Base-by-base conservation (phyloP, 2,888 invertebrate species). In the Heliothis peltigera region DNA sequence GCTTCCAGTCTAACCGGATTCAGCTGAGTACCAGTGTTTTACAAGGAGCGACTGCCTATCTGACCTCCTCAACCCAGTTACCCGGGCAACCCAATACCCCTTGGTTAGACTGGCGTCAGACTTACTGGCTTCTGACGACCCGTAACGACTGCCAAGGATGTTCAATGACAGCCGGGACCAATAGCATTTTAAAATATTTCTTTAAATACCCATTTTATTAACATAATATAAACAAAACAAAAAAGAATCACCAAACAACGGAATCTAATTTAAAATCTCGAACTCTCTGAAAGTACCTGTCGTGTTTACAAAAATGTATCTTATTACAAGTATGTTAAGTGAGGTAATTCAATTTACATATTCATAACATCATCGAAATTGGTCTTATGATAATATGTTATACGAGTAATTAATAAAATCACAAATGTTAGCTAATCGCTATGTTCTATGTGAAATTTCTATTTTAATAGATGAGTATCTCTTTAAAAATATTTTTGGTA, bases 331-430 rank as follows among this genome's bases (percentile, higher is more conserved):
- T 39, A 56, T 43, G 46, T 49, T 59, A 39, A 39, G 21, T 42
- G 32, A 7, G 28, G 49, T 28, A 7, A 46, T 48, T 54, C 8
- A 15, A 75, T 78, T 78, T 49, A 47, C 78, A 78, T 77, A 77
- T 53, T 47, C 25, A 35, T 60, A 0, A 28, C 51, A 67, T 71
- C 39, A 39, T 52, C 21, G 60, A 12, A 39, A 61, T 52, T 28
- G 35, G n/a, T 21, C 1, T 2, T 2, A 4, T 44, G 60, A 77
- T 77, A 46, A 47, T 15, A 75, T 75, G 67, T 25, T 22, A 55
- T 49, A 25, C 6, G 6, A 25, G 2, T 32, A 55, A 48, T 56
- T 18, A 55, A 28, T 63, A 61, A 66, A 77, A 57, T 64, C 64
- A 25, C 56, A 22, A 53, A 42, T 56, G 7, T 12, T 60, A 18